A percentile compares a stretch with the other conserved stretches of the same genome.
Conservation (phyloP, 2,888 invertebrate species). For the Subacronicta megacephala region DNA sequence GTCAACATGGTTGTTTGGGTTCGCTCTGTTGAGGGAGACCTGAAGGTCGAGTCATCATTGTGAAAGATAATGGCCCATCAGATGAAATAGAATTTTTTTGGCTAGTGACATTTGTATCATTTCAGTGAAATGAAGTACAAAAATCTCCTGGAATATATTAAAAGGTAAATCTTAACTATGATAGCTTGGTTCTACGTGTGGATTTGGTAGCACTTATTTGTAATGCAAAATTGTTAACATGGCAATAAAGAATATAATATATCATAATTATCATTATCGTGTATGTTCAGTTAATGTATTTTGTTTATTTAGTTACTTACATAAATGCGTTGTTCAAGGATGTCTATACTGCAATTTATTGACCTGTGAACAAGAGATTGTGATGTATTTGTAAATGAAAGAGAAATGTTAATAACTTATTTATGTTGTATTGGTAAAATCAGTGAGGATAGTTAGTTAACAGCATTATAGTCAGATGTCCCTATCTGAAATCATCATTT, state of each 20-base stretch:
- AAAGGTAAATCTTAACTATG: too few species aligned
- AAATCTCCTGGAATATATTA: too few species aligned
- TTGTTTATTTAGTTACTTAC: constrained; percentile 22
- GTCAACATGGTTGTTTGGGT: constrained; percentile 81
- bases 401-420: neutral
- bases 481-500: constrained; percentile 82
- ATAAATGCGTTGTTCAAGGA: neutral
- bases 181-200: too few species aligned
- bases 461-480: constrained; percentile 84
- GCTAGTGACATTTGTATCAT: too few species aligned
- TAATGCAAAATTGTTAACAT: too few species aligned
- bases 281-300: too few species aligned
- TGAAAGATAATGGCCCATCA: neutral
- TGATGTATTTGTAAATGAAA: neutral
- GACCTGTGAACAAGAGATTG: constrained; percentile 22
- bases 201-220: too few species aligned
- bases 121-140: too few species aligned
- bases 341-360: neutral
- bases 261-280: too few species aligned
- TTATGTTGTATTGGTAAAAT: constrained; percentile 1
- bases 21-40: constrained; percentile 88
- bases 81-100: too few species aligned
- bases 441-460: constrained; percentile 74
- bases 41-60: constrained; percentile 84
- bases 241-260: too few species aligned